Base-by-base conservation (phyloP, 1,140 invertebrate genomes). In the Odontomachus brunneus region DNA sequence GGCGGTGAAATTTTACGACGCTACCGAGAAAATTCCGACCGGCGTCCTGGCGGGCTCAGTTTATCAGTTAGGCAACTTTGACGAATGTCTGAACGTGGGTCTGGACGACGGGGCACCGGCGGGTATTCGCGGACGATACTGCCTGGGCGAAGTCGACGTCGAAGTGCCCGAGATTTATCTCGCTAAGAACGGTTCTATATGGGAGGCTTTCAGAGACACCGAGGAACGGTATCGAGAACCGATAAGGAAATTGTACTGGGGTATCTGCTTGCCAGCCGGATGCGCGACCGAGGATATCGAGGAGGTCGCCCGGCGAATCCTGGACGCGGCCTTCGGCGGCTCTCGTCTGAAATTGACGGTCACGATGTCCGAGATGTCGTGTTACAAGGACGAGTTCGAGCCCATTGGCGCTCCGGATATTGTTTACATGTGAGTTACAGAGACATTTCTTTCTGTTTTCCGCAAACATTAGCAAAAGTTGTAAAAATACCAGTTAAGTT, bases 41-140 rank as follows among this genome's bases (percentile, higher is more conserved):
- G 96, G 96, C 9, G 89, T 96, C 9, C 92, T 96, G 0, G 95
- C 94, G 63, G 96, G 96, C 3, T 95, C 95, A 3, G 94, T 94
- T 2, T 96, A 95, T 90, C 95, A 96, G 69, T 91, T 97, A 38
- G 96, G 96, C 4, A 96, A 96, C 90, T 96, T 95, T 86, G 96
- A 97, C 86, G 95, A 97, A 91, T 97, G 96, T 80, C 89, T 96
- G 0, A 86, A 91, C 19, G 91, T 92, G 29, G 29, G 29, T 33
- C 29, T 33, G 15, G 89, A 91, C 2, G 71, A 89, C 3, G 24
- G 86, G 4, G 22, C 71, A 24, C 88, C 91, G 15, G 14, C 44
- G 26, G 78, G 82, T 2, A 93, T 96, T 7, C 88, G 92, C 48
- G 95, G 95, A 1, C 95, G 96, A 85, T 97, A 96, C 90, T 97